Percentiles rank a stretch among this genome's conserved stretches.
These are phyloP conservation scores for Saxicola maurus DNA, from an alignment of 2,797 vertebrate species.

Conservation along the genomic window DNA sequence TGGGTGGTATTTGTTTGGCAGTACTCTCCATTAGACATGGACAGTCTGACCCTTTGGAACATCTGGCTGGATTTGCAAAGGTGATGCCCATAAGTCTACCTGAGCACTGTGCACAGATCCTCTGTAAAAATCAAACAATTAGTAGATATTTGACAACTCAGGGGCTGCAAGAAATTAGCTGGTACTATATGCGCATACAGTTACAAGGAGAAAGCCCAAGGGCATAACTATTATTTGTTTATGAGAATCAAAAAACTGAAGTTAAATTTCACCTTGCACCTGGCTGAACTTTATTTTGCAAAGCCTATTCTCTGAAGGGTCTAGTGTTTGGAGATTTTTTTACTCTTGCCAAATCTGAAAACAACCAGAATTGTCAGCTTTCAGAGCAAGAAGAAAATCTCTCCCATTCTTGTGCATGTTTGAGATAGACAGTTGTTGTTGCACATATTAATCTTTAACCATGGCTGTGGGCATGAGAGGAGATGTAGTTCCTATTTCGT, in stretches of 20 bases:
- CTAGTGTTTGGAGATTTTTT: not conserved
- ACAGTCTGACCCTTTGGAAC: not conserved
- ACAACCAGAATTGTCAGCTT: not conserved
- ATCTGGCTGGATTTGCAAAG: not conserved
- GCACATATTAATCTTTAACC: not conserved
- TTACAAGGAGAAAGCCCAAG: not conserved
- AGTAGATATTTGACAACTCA: not conserved
- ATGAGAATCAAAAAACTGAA: not conserved
- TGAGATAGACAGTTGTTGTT: not conserved
- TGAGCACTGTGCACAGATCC: not conserved
- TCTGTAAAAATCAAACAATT: not conserved
- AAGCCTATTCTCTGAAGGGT: not conserved
- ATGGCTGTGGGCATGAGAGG: not conserved
- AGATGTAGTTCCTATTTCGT: not conserved
- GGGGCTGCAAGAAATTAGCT: not conserved
- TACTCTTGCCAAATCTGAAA: not conserved
- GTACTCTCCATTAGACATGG: not conserved
- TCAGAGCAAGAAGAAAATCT: not conserved
- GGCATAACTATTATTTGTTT: not conserved
- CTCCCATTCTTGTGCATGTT: not conserved
- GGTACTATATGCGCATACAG: not conserved
- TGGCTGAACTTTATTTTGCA: conserved; percentile 21
- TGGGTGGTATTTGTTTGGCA: not conserved
- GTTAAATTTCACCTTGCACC: conserved; percentile 21
- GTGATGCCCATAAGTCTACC: not conserved